These are phyloP conservation scores for Rhodinocichla rosea DNA, from an alignment of 2,113 vertebrate genomes.

Conservation along the genomic window DNA sequence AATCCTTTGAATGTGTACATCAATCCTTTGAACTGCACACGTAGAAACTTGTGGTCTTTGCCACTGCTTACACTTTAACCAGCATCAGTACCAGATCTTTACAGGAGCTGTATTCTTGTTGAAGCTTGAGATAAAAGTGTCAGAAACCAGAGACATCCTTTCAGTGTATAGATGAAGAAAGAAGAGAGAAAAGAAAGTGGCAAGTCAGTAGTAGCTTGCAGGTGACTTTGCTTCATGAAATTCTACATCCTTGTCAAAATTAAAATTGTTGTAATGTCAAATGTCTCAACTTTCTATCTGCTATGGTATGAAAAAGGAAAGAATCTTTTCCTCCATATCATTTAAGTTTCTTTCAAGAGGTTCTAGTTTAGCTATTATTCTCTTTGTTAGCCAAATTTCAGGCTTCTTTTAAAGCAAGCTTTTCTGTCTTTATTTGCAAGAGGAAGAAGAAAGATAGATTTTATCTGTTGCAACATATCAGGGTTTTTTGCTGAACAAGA, in stretches of 20 bases:
- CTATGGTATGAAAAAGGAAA: neutral
- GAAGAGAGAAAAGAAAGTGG: neutral
- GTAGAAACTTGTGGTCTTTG: neutral
- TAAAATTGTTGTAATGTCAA: neutral
- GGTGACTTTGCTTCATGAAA: neutral
- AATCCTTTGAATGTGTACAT: neutral
- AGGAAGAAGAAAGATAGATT: neutral
- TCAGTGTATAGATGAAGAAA: neutral
- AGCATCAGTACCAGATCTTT: neutral
- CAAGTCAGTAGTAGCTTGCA: neutral
- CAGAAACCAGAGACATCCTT: neutral
- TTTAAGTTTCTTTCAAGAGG: neutral
- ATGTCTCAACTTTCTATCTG: neutral
- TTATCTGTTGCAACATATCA: neutral
- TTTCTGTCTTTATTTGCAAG: neutral
- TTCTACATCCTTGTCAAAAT: neutral
- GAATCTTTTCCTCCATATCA: accelerated
- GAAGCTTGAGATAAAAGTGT: neutral
- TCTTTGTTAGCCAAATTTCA: neutral
- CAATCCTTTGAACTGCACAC: neutral
- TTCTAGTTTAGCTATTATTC: neutral
- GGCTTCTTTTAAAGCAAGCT: neutral
- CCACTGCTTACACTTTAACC: neutral
- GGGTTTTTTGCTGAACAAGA: neutral
- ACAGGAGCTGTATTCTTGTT: neutral